Evolutionary conservation across 2,797 vertebrate genomes (phyloP).

Genomic region (Rhinichthys osculus): DNA sequence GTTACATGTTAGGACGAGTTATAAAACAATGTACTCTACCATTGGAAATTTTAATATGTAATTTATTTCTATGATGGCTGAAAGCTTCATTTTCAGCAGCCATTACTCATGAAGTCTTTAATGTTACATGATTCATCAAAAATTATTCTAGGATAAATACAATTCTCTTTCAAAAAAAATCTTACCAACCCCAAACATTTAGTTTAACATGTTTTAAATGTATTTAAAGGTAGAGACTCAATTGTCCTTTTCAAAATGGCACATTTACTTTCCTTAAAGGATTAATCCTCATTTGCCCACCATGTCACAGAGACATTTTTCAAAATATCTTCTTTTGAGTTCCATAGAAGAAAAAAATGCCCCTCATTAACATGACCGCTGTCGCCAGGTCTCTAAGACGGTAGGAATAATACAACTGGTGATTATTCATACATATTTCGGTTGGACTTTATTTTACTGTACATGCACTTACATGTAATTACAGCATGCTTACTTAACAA

Average conservation of each 20-base stretch:
- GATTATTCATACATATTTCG: conserved; percentile 5
- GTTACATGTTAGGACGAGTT: neutral
- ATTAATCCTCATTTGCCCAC: neutral
- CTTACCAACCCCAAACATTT: too few relatives aligned
- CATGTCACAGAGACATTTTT: neutral
- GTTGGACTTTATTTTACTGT: neutral
- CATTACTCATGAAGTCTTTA: too few relatives aligned
- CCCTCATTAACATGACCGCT: conserved; percentile 48
- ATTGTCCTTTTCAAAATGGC: neutral
- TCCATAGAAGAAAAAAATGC: neutral
- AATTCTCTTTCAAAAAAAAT: neutral
- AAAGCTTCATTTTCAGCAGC: too few relatives aligned
- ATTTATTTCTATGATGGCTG: too few relatives aligned
- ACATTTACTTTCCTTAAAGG: neutral
- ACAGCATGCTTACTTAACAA: neutral
- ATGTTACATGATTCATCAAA: neutral
- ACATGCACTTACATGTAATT: neutral
- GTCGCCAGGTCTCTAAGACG: conserved; percentile 43
- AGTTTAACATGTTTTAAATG: too few relatives aligned
- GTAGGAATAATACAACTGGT: conserved; percentile 8
- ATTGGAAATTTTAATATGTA: neutral
- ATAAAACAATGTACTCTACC: neutral
- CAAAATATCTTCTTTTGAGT: neutral
- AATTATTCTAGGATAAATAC: neutral
- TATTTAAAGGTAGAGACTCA: neutral